A percentile compares a stretch with the other conserved stretches of the same genome.
Conservation (phyloP, 2,797 vertebrate genomes). For the Hybognathus amarus region DNA sequence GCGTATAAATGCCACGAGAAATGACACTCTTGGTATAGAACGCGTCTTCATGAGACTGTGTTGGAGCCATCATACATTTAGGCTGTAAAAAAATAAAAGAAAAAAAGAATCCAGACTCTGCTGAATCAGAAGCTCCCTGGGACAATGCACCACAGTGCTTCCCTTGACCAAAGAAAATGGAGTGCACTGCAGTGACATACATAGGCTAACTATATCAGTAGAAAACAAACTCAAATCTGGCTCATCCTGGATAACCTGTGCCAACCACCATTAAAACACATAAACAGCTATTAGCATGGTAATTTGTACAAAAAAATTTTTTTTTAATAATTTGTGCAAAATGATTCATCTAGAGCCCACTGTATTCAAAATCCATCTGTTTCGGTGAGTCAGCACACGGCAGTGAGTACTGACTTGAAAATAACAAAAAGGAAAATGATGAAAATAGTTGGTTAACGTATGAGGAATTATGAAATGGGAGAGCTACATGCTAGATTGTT, state of each 20-base stretch:
- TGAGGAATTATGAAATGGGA: neutral
- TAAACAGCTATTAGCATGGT: slow-evolving; percentile 38
- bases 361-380: slow-evolving; percentile 43
- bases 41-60: too few relatives aligned
- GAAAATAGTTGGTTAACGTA: slow-evolving; percentile 33
- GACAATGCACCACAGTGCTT: neutral
- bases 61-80: too few relatives aligned
- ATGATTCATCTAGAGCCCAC: slow-evolving; percentile 29
- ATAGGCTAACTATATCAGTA: slow-evolving; percentile 49
- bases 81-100: neutral
- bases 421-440: slow-evolving; percentile 31
- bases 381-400: slow-evolving; percentile 41
- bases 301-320: slow-evolving; percentile 42
- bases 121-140: neutral
- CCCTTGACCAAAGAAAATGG: neutral
- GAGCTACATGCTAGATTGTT: slow-evolving; percentile 3
- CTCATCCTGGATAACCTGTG: slow-evolving; percentile 47
- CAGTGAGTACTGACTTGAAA: slow-evolving; percentile 41
- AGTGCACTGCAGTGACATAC: neutral
- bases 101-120: neutral
- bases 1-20: too few relatives aligned
- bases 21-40: too few relatives aligned
- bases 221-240: slow-evolving; percentile 45
- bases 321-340: slow-evolving; percentile 40
- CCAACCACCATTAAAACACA: slow-evolving; percentile 49